Conservation (phyloP, 2,888 invertebrate genomes). For the Crocallis elinguaria region DNA sequence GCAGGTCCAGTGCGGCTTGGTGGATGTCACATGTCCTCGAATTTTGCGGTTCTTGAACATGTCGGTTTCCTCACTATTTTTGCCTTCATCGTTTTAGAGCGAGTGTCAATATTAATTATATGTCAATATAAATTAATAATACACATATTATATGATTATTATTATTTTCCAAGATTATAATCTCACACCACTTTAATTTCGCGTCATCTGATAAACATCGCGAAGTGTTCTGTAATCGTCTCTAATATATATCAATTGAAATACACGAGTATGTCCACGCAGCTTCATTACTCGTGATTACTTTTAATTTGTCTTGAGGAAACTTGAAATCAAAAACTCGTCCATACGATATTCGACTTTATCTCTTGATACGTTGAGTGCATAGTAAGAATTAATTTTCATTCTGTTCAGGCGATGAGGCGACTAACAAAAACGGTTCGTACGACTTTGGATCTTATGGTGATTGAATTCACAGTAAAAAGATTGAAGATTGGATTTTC, state of each 20-base stretch:
- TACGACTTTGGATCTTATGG: too few relatives aligned
- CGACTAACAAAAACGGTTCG: too few relatives aligned
- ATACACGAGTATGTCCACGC: conserved; percentile 43
- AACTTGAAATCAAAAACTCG: not conserved
- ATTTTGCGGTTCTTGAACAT: too few relatives aligned
- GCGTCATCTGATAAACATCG: conserved; percentile 27
- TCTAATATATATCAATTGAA: conserved; percentile 72
- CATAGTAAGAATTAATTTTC: not conserved
- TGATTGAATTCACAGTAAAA: too few relatives aligned
- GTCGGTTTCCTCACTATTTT: too few relatives aligned
- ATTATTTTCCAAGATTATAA: conserved; percentile 1
- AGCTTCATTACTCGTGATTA: conserved; percentile 55
- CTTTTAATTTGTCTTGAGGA: conserved; percentile 49
- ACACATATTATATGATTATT: not conserved
- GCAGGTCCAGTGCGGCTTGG: too few relatives aligned
- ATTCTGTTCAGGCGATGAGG: not conserved
- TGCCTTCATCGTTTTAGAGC: too few relatives aligned
- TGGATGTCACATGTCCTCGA: too few relatives aligned
- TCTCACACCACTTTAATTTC: conserved; percentile 31
- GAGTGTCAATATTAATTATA: too few relatives aligned
- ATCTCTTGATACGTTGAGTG: not conserved
- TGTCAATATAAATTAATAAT: too few relatives aligned
- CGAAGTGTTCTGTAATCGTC: conserved; percentile 52
- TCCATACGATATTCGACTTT: conserved; percentile 12
- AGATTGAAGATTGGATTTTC: too few relatives aligned